These are phyloP conservation scores for Anoplius nigerrimus DNA, from an alignment of 2,888 invertebrate species.

Conservation along the genomic window DNA sequence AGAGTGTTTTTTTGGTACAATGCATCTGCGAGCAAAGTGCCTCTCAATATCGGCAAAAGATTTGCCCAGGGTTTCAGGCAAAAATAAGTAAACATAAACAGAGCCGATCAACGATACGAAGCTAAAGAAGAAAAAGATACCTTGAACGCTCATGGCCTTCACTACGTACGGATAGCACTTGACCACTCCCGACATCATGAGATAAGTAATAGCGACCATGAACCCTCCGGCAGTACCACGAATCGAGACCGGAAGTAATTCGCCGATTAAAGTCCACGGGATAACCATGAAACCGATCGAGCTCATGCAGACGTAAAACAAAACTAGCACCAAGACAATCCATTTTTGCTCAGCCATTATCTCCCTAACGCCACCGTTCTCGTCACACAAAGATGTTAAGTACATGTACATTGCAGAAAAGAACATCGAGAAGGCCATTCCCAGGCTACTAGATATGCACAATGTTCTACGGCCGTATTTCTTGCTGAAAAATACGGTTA, in stretches of 20 bases:
- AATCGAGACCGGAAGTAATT: conserved; percentile 77
- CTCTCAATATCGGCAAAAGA: conserved; percentile 77
- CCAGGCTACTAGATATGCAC: conserved; percentile 76
- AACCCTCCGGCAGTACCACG: conserved; percentile 77
- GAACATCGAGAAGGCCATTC: conserved; percentile 77
- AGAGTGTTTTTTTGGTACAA: background rate
- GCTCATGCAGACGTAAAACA: conserved; percentile 77
- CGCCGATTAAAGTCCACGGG: conserved; percentile 79
- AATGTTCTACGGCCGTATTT: conserved; percentile 76
- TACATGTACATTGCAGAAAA: conserved; percentile 66
- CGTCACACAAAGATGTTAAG: conserved; percentile 50
- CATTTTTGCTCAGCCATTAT: conserved; percentile 66
- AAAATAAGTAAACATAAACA: conserved; percentile 75
- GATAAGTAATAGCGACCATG: conserved; percentile 77
- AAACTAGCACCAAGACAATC: conserved; percentile 74
- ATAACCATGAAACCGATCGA: conserved; percentile 78
- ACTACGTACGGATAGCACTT: conserved; percentile 77
- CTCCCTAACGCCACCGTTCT: conserved; percentile 56
- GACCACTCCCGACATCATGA: conserved; percentile 77
- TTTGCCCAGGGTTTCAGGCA: conserved; percentile 79
- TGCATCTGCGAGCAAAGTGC: conserved; percentile 64
- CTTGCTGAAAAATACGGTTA: conserved; percentile 76
- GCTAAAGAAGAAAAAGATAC: conserved; percentile 76
- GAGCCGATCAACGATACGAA: conserved; percentile 74
- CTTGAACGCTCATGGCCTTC: conserved; percentile 71